These are phyloP conservation scores for Hydrozoanthus gracilis DNA, from an alignment of 92 coral and sea anemone genomes.

Conservation along the genomic window DNA sequence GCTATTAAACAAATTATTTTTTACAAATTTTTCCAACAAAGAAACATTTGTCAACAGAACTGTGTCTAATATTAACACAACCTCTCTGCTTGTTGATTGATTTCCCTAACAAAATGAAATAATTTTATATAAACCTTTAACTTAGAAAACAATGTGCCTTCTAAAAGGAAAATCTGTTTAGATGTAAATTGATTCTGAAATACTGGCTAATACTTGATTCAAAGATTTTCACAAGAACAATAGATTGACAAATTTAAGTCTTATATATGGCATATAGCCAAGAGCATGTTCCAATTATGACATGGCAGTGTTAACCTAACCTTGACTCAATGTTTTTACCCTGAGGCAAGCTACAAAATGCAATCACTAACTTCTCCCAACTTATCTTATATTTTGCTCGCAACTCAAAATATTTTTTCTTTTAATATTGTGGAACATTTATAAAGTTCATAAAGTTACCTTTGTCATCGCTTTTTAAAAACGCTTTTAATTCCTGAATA, in stretches of 20 bases:
- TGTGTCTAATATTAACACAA: slow-evolving; percentile 7
- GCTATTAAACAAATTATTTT: slow-evolving; percentile 4
- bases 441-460: neutral
- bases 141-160: neutral
- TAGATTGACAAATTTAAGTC: slow-evolving; percentile 3
- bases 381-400: slow-evolving; percentile 24
- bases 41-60: slow-evolving; percentile 33
- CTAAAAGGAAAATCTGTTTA: neutral
- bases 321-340: slow-evolving; percentile 42
- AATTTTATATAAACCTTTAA: neutral
- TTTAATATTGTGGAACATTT: neutral
- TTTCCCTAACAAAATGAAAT: neutral
- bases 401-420: neutral
- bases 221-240: slow-evolving; percentile 26
- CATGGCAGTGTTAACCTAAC: slow-evolving; percentile 17
- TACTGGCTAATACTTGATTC: neutral
- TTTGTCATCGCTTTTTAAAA: neutral
- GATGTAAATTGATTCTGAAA: neutral
- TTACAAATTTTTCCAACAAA: slow-evolving; percentile 34
- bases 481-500: slow-evolving; percentile 31
- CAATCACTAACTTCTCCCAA: neutral
- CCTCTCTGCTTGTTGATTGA: slow-evolving; percentile 17
- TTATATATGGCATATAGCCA: slow-evolving; percentile 37
- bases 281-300: slow-evolving; percentile 37
- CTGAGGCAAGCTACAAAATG: slow-evolving; percentile 5